Evolutionary conservation across 2,888 invertebrate species (phyloP), one percentile per base, ranked within the genome.

Genomic region (Sminthurides aquaticus): DNA sequence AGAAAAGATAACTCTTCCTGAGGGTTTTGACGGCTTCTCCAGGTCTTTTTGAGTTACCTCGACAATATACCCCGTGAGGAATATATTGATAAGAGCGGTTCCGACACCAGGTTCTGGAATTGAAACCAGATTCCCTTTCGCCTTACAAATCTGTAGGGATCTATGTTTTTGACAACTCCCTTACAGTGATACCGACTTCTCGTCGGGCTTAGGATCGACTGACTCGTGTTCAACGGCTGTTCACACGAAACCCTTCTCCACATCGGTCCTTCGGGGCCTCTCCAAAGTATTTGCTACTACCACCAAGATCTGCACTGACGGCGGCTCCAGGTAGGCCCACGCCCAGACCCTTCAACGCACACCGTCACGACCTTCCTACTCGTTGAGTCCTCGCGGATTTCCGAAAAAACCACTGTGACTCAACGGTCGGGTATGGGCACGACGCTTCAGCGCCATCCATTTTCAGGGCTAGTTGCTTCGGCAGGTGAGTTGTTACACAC

Each of bases 231-330:
- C 78, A 79, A 80, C 75, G 76, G 77, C 78, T 79, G 81, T 81
- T 85, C 82, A 82, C 83, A 82, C 81, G 83, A 81, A 84, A 84
- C 80, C 79, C 79, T 79, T 80, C 79, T 79, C 79, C 79, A 77
- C 80, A 76, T 80, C 78, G 75, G 79, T 76, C 78, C 79, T 78
- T 78, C 78, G 79, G 77, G 57, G 57, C 25, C 60, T 83, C 84
- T 80, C 82, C 83, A 80, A 83, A 83, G 82, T 85, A 84, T 84
- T 85, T 85, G 85, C 85, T 85, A 85, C 85, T 84, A 84, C 83
- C 82, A 85, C 84, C 84, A 85, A 85, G 84, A 84, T 85, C 79
- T 80, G 80, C 79, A 78, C 80, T 76, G 72, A 73, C 67, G n/a
- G n/a, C n/a, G n/a, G n/a, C n/a, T n/a, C n/a, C n/a, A n/a, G n/a